Evolutionary conservation across 2,797 vertebrate species (phyloP).

Genomic region (Sebastes jordani): DNA sequence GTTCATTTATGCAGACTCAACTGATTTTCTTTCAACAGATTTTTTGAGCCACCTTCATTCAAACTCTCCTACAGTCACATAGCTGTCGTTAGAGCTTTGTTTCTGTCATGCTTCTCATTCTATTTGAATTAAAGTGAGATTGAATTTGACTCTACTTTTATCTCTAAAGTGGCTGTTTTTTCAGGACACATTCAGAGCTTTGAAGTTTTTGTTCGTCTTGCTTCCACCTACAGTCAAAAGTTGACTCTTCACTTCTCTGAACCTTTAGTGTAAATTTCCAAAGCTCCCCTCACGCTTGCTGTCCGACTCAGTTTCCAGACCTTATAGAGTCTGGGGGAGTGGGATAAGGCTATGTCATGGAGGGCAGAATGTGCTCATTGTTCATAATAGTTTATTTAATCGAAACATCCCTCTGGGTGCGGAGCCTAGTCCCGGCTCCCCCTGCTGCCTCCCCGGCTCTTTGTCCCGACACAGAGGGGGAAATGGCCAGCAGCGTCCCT

Average conservation of each 20-base stretch:
- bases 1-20: slow-evolving; percentile 16
- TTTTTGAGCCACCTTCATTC: not conserved
- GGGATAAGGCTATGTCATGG: slow-evolving; percentile 72
- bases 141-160: slow-evolving; percentile 22
- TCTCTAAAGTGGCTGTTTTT: slow-evolving; percentile 12
- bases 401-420: slow-evolving; percentile 74
- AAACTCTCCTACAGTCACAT: not conserved
- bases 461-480: slow-evolving; percentile 81
- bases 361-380: slow-evolving; percentile 83
- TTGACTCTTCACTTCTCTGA: slow-evolving; percentile 7
- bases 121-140: slow-evolving; percentile 18
- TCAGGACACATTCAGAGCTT: slow-evolving; percentile 1
- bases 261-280: slow-evolving; percentile 15
- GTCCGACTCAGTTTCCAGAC: slow-evolving; percentile 49
- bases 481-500: slow-evolving; percentile 80
- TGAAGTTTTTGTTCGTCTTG: not conserved
- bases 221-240: slow-evolving; percentile 1
- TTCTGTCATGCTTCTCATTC: slow-evolving; percentile 22
- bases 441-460: slow-evolving; percentile 62
- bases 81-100: slow-evolving; percentile 5
- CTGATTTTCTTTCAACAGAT: slow-evolving; percentile 36
- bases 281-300: slow-evolving; percentile 6
- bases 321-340: slow-evolving; percentile 36
- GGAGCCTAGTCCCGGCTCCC: slow-evolving; percentile 59
- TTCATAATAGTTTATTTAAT: slow-evolving; percentile 85